These are phyloP conservation scores for Spilarctia lutea DNA, from an alignment of 2,888 invertebrate species.

Conservation along the genomic window DNA sequence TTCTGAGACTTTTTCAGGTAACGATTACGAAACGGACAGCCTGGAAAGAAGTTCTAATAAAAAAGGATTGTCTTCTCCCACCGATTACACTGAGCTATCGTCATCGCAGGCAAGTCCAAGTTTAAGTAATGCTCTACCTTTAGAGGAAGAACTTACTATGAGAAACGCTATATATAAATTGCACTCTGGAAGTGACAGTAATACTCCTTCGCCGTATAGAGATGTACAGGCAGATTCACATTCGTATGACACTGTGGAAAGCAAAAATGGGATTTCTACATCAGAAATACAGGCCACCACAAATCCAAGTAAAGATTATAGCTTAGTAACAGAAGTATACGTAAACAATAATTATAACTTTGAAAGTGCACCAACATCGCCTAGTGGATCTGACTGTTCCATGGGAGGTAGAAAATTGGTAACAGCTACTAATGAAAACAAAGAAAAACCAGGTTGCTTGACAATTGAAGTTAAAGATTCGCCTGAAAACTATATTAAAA, in stretches of 20 bases:
- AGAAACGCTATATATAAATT: constrained; percentile 91
- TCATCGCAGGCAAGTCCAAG: constrained; percentile 91
- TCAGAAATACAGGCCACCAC: constrained; percentile 46
- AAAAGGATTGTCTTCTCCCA: constrained; percentile 86
- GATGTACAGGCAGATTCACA: constrained; percentile 69
- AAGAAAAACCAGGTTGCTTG: constrained; percentile 91
- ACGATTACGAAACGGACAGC: constrained; percentile 92
- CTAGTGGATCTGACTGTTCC: constrained; percentile 86
- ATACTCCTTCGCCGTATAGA: constrained; percentile 78
- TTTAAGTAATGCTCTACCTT: constrained; percentile 90
- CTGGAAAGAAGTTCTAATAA: constrained; percentile 87
- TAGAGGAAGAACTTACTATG: constrained; percentile 94
- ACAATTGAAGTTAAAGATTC: constrained; percentile 95
- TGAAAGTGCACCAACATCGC: constrained; percentile 86
- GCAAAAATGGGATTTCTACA: constrained; percentile 56
- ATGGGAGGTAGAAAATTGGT: constrained; percentile 86
- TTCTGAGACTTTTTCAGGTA: constrained; percentile 78
- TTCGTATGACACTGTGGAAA: constrained; percentile 79
- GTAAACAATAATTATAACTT: constrained; percentile 91
- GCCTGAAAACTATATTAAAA: constrained; percentile 91
- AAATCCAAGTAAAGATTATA: constrained; percentile 87
- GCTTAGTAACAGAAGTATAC: constrained; percentile 92
- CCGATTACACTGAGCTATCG: constrained; percentile 88
- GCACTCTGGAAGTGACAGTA: constrained; percentile 86
- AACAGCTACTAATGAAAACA: constrained; percentile 77